Conservation (phyloP, 2,113 vertebrate species). For the Podarcis cretensis region DNA sequence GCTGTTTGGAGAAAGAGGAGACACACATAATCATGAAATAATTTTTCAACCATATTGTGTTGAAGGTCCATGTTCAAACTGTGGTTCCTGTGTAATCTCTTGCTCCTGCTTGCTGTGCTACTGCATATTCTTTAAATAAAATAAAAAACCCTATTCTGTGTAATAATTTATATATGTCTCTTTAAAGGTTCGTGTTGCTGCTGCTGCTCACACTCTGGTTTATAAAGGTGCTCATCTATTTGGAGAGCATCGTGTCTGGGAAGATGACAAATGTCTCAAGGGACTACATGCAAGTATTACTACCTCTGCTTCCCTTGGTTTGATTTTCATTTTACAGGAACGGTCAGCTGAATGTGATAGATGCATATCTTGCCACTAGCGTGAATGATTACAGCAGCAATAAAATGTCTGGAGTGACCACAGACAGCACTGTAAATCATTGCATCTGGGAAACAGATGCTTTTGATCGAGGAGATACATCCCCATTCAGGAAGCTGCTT, state of each 20-base stretch:
- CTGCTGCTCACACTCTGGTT: background rate
- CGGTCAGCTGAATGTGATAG: background rate
- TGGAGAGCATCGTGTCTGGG: rapidly evolving
- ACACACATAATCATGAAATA: background rate
- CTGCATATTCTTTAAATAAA: too few species aligned
- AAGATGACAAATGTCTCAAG: background rate
- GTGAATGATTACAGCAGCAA: background rate
- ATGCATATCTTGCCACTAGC: background rate
- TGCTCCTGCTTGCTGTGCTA: background rate
- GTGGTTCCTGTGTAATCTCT: background rate
- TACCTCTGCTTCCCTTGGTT: background rate
- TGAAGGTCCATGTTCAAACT: background rate
- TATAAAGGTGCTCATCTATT: background rate
- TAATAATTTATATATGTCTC: background rate
- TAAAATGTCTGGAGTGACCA: background rate
- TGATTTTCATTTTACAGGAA: conserved; percentile 3
- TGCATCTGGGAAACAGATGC: background rate
- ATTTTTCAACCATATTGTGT: background rate
- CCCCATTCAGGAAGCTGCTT: conserved; percentile 55
- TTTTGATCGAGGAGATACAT: conserved; percentile 29
- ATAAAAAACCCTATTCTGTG: background rate
- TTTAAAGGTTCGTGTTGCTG: background rate
- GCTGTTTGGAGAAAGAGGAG: background rate
- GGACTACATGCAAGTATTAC: background rate
- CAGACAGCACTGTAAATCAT: background rate